A percentile compares a stretch with the other conserved stretches of the same genome.
Evolutionary conservation across 2,797 vertebrate genomes (phyloP).

Genomic region (Serranus cabrilla): DNA sequence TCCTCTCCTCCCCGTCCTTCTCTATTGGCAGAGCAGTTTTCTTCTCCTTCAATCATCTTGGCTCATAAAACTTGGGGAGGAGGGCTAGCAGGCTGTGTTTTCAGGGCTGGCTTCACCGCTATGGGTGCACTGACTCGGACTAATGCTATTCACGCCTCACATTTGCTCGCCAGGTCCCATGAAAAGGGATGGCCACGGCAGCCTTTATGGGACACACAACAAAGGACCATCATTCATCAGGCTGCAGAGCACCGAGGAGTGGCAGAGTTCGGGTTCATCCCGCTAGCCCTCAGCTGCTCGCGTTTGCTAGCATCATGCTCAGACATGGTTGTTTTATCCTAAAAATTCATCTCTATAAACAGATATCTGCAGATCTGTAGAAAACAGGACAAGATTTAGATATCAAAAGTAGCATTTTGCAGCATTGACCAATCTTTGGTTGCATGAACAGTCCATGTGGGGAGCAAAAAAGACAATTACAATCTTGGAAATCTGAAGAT

Average conservation of each 20-base stretch:
- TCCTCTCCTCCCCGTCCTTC: conserved; percentile 45
- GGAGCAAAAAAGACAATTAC: too few species aligned
- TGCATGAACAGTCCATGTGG: too few species aligned
- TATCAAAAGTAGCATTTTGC: too few species aligned
- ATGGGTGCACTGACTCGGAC: conserved; percentile 85
- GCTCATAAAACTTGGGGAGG: conserved; percentile 80
- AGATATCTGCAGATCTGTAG: too few species aligned
- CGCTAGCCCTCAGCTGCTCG: conserved; percentile 21
- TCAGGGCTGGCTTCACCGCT: conserved; percentile 84
- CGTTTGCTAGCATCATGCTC: conserved; percentile 8
- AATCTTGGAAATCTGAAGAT: too few species aligned
- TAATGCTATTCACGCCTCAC: conserved; percentile 83
- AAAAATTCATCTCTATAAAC: too few species aligned
- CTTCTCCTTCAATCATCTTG: conserved; percentile 80
- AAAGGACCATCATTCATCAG: conserved; percentile 82
- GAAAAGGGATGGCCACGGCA: conserved; percentile 73
- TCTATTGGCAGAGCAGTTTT: conserved; percentile 64
- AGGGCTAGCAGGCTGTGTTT: conserved; percentile 76
- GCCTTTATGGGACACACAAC: conserved; percentile 75
- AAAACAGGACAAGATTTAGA: too few species aligned
- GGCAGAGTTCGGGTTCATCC: conserved; percentile 45
- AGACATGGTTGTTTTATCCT: neutral
- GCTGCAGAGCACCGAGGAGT: conserved; percentile 50
- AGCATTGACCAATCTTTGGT: too few species aligned
- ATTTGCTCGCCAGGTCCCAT: conserved; percentile 78